Conservation (phyloP, 1,140 invertebrate species). For the Drosophila miranda region DNA sequence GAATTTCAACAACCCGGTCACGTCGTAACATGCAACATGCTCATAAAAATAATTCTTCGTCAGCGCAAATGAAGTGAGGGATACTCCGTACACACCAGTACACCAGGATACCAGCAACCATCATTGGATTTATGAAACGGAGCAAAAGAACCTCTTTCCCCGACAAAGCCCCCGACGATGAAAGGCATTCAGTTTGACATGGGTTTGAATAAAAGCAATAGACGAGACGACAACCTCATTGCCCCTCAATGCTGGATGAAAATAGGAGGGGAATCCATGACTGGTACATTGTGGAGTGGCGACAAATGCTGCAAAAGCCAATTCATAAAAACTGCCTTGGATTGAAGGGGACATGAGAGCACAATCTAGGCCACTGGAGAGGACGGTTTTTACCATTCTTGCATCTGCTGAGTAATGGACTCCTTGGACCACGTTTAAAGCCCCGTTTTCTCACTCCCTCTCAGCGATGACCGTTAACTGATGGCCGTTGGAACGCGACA, state of each 20-base stretch:
- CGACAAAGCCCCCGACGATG: slow-evolving; percentile 36
- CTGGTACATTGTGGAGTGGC: background rate
- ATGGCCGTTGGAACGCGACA: slow-evolving; percentile 18
- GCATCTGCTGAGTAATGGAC: slow-evolving; percentile 26
- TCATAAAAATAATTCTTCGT: slow-evolving; percentile 27
- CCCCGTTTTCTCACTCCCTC: slow-evolving; percentile 4
- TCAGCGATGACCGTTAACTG: slow-evolving; percentile 2
- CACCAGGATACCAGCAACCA: too few species aligned
- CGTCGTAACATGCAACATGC: slow-evolving; percentile 28
- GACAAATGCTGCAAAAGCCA: too few species aligned
- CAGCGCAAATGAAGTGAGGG: slow-evolving; percentile 30
- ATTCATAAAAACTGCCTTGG: too few species aligned
- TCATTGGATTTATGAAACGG: slow-evolving; percentile 28
- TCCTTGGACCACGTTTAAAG: background rate
- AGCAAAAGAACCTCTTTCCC: slow-evolving; percentile 47
- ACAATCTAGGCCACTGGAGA: too few species aligned
- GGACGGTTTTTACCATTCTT: too few species aligned
- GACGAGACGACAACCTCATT: slow-evolving; percentile 13
- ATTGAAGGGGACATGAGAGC: too few species aligned
- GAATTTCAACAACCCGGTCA: slow-evolving; percentile 31
- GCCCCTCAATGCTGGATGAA: slow-evolving; percentile 9
- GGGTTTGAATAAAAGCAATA: slow-evolving; percentile 23
- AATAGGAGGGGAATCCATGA: slow-evolving; percentile 4
- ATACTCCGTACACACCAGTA: slow-evolving; percentile 3
- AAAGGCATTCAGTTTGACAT: slow-evolving; percentile 44